Percentiles rank a stretch among this genome's conserved stretches.
Conservation (phyloP, 1,140 invertebrate species). For the Tachypleus tridentatus region DNA sequence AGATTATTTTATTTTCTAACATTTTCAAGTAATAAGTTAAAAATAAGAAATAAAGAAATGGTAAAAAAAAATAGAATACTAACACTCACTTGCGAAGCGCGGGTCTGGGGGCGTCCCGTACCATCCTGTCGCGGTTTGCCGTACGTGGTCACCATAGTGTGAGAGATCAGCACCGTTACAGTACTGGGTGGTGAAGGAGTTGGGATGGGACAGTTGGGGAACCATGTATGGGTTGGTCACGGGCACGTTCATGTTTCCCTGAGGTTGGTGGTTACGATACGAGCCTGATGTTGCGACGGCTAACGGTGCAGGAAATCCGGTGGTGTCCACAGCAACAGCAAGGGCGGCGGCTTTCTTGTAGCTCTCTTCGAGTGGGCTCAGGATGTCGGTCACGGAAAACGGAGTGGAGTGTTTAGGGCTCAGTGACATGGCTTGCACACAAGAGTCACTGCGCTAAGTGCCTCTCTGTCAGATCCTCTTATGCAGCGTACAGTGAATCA, state of each 20-base stretch:
- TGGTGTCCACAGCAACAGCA: conserved; percentile 9
- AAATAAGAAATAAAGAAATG: too few relatives aligned
- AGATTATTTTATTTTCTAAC: too few relatives aligned
- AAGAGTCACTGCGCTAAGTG: background rate
- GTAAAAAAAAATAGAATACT: too few relatives aligned
- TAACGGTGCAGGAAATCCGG: background rate
- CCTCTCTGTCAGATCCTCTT: background rate
- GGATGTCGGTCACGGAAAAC: conserved; percentile 87
- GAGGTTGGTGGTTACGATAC: too few relatives aligned
- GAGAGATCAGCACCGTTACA: conserved; percentile 50
- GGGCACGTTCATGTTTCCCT: conserved; percentile 51
- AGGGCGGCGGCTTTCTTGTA: conserved; percentile 52
- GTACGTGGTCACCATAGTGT: conserved; percentile 25
- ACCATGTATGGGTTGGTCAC: conserved; percentile 49
- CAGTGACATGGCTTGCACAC: conserved; percentile 34
- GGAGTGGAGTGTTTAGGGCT: conserved; percentile 63
- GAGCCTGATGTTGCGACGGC: too few relatives aligned
- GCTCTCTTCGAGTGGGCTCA: conserved; percentile 83
- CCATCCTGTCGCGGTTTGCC: conserved; percentile 51
- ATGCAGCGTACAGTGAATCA: background rate
- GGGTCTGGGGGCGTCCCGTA: conserved; percentile 76
- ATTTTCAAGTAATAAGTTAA: too few relatives aligned
- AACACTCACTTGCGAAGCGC: conserved; percentile 81
- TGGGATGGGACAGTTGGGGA: conserved; percentile 37
- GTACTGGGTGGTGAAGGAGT: conserved; percentile 50